Evolutionary conservation across 2,888 invertebrate genomes (phyloP), one percentile per base, ranked within the genome.

Genomic region (Leptinotarsa peninsularis): DNA sequence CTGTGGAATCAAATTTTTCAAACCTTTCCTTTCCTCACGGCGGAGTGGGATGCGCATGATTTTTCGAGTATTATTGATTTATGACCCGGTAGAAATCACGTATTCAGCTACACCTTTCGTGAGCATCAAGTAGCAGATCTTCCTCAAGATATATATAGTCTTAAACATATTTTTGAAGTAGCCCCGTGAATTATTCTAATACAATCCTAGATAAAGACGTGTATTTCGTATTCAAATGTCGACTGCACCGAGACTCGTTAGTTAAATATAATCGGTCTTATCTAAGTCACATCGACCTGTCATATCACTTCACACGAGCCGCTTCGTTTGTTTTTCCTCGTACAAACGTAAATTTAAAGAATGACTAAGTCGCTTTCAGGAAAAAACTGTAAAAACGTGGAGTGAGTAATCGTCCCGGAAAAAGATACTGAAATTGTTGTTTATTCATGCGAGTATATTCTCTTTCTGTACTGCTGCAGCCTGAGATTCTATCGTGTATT

Each of bases 301-400:
- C 71, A 70, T 76, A 72, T 72, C 69, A 72, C 69, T 72, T 75
- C 68, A 50, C 60, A 81, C 80, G 76, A 50, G 79, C 83, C 83
- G 83, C 82, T 80, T 78, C 75, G 79, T 81, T 81, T 81, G 79
- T 80, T 81, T 80, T 78, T 63, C 66, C 54, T 73, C 73, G 74
- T 77, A 77, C 56, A 74, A 76, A 80, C 81, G 82, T 84, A 83
- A 84, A 83, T 83, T 81, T 83, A 79, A 78, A 50, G 72, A 74
- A 83, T 84, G 84, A 84, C 84, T 84, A 84, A 85, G 84, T 83
- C 83, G 81, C 82, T 66, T 73, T 73, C 67, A 76, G 75, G 67
- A 74, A 76, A 78, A 77, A 77, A 75, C 66, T 67, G 72, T 70
- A 68, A 50, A 79, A 74, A 74, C 60, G 49, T 69, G 23, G 50